Conservation (phyloP, 37 sponge, comb jelly and placozoan species). For the Diacarnus erythraeanus region DNA sequence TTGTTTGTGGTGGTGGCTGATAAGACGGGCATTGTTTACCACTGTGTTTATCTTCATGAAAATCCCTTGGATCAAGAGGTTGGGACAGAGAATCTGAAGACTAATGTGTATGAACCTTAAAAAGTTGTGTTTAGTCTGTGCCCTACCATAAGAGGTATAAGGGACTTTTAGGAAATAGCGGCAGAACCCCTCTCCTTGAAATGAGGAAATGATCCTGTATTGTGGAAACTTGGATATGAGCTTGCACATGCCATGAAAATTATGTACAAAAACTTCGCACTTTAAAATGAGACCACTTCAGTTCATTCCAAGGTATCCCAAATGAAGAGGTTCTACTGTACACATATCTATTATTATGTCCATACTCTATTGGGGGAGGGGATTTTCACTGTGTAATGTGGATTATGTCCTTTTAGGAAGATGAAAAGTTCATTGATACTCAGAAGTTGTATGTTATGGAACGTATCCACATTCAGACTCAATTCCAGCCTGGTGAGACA, state of each 20-base stretch:
- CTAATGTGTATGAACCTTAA: too few species aligned
- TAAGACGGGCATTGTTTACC: constrained; percentile 30
- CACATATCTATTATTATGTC: too few species aligned
- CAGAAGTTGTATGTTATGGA: constrained; percentile 46
- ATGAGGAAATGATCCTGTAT: too few species aligned
- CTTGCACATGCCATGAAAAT: not conserved
- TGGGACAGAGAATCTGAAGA: too few species aligned
- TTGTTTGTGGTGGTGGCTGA: constrained; percentile 37
- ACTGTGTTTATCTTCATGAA: constrained; percentile 47
- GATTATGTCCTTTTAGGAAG: constrained; percentile 1
- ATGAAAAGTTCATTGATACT: not conserved
- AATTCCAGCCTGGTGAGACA: not conserved
- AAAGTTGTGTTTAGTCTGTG: too few species aligned
- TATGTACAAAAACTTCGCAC: not conserved
- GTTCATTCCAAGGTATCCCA: not conserved
- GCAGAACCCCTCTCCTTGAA: too few species aligned
- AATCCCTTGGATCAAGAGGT: constrained; percentile 9
- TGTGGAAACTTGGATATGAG: too few species aligned
- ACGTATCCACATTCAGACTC: not conserved
- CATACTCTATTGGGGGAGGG: not conserved
- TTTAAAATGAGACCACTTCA: not conserved
- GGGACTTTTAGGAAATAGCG: too few species aligned
- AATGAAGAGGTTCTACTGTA: not conserved
- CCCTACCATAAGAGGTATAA: too few species aligned
- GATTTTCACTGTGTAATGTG: too few species aligned